phyloP scores from a whole-genome alignment of 1,140 invertebrate species.

The Caenorhabditis briggsae region DNA sequence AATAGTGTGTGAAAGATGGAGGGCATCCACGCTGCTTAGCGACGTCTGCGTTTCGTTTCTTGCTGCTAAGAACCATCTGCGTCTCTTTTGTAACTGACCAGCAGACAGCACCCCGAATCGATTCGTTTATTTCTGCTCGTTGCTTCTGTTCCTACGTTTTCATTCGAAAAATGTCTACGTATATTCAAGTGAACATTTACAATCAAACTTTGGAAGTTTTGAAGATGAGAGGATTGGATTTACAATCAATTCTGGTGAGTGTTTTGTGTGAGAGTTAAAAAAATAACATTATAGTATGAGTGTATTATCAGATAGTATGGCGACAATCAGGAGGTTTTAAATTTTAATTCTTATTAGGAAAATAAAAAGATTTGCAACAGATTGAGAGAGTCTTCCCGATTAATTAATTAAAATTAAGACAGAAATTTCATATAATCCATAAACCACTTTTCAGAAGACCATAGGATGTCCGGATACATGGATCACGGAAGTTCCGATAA shows the following conservation, averaged over 20 bases:
- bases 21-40: conserved; percentile 35
- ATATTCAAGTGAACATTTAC: conserved; percentile 41
- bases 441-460: no score
- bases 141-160: conserved; percentile 1
- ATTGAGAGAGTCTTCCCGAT: no score
- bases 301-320: no score
- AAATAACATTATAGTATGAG: not conserved
- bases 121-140: not conserved
- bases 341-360: no score
- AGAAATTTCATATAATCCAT: no score
- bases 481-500: no score
- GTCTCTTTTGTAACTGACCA: not conserved
- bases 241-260: not conserved
- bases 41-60: conserved; percentile 27
- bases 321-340: no score
- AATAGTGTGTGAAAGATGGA: not conserved
- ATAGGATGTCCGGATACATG: no score
- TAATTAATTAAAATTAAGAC: no score
- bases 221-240: conserved; percentile 2
- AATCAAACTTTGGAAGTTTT: conserved; percentile 46
- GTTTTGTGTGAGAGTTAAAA: not conserved
- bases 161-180: conserved; percentile 7
- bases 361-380: no score
- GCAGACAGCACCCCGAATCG: no score
- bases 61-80: no score